Evolutionary conservation across 2,797 vertebrate genomes (phyloP).

Genomic region (Sebastes nivosus): DNA sequence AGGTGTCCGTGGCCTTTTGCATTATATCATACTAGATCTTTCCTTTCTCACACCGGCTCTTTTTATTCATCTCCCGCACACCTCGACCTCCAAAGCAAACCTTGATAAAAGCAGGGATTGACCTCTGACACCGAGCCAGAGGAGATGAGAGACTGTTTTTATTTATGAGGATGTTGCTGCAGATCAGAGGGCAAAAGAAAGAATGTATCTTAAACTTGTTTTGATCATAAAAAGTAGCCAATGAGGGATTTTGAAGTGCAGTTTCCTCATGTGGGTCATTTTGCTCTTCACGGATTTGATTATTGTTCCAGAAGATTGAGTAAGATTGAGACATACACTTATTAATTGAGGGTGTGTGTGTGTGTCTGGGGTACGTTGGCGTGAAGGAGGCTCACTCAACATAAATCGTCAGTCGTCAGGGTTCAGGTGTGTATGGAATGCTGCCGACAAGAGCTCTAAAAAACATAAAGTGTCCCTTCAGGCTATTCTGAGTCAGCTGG

Average conservation of each 20-base stretch:
- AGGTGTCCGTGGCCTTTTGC: background rate
- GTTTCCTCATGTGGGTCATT: background rate
- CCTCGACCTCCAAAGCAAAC: conserved; percentile 14
- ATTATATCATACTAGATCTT: background rate
- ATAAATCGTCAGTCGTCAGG: conserved; percentile 38
- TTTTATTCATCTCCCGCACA: background rate
- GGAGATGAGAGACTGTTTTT: background rate
- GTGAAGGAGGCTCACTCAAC: background rate
- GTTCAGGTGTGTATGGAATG: conserved; percentile 72
- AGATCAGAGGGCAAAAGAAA: background rate
- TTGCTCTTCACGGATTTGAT: background rate
- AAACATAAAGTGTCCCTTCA: conserved; percentile 57
- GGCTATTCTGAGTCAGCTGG: conserved; percentile 75
- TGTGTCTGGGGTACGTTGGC: background rate
- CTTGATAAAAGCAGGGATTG: background rate
- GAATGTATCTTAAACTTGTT: background rate
- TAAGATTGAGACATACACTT: background rate
- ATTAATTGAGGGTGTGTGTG: background rate
- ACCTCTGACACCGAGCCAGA: conserved; percentile 2
- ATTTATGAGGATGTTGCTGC: background rate
- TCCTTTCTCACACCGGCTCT: background rate
- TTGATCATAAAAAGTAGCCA: background rate
- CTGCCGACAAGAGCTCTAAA: conserved; percentile 43
- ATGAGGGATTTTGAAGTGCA: background rate
- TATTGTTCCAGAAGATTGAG: background rate